phyloP scores from a whole-genome alignment of 1,140 invertebrate genomes.

The Caenorhabditis remanei region DNA sequence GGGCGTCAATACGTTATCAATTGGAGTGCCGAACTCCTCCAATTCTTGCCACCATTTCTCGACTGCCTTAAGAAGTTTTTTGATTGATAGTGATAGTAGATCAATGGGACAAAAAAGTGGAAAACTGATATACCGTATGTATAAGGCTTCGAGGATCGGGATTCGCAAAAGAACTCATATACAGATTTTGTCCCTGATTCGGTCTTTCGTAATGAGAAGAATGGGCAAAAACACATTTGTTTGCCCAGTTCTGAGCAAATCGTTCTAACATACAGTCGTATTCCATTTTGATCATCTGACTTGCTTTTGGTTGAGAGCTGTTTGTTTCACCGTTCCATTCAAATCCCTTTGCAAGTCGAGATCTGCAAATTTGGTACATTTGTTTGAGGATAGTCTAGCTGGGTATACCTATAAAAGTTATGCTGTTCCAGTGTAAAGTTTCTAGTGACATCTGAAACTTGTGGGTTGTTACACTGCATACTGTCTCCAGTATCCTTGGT shows the following conservation, averaged over 20 bases:
- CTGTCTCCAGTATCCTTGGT: slow-evolving; percentile 36
- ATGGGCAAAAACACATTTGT: slow-evolving; percentile 62
- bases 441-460: slow-evolving; percentile 37
- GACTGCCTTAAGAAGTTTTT: slow-evolving; percentile 53
- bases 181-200: slow-evolving; percentile 62
- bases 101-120: background rate
- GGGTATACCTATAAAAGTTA: slow-evolving; percentile 46
- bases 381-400: background rate
- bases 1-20: slow-evolving; percentile 57
- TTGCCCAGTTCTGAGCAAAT: slow-evolving; percentile 60
- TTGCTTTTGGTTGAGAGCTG: slow-evolving; percentile 50
- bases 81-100: background rate
- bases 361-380: slow-evolving; percentile 39
- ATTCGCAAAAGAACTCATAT: slow-evolving; percentile 58
- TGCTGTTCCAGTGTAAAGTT: slow-evolving; percentile 53
- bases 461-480: slow-evolving; percentile 51
- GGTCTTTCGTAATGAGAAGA: slow-evolving; percentile 49
- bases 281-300: slow-evolving; percentile 61
- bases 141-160: slow-evolving; percentile 54
- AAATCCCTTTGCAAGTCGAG: slow-evolving; percentile 53
- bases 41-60: slow-evolving; percentile 64
- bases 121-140: slow-evolving; percentile 54
- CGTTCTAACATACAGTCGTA: slow-evolving; percentile 59
- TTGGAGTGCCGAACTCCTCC: slow-evolving; percentile 58
- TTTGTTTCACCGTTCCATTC: slow-evolving; percentile 62